A percentile compares a stretch with the other conserved stretches of the same genome.
These are phyloP conservation scores for Brachystomella parvula DNA, from an alignment of 1,140 invertebrate species.

Conservation along the genomic window DNA sequence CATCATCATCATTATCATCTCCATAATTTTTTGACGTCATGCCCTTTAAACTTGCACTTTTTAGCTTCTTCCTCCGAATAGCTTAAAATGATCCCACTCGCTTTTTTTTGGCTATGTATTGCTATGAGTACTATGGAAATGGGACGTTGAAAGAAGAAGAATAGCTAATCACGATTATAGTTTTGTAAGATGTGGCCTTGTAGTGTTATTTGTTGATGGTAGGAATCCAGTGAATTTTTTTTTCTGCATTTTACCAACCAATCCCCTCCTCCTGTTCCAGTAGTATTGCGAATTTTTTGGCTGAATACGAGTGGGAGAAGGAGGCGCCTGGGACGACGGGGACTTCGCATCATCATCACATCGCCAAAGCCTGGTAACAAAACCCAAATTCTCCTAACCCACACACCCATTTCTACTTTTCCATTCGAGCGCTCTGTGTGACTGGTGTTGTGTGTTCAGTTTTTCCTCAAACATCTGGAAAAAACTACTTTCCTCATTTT, in stretches of 20 bases:
- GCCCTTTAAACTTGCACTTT: too few relatives aligned
- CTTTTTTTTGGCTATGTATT: too few relatives aligned
- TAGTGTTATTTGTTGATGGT: too few relatives aligned
- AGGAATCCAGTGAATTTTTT: too few relatives aligned
- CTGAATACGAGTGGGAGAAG: not conserved
- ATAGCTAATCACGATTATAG: too few relatives aligned
- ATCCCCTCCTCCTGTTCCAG: not conserved
- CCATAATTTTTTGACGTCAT: too few relatives aligned
- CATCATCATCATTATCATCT: too few relatives aligned
- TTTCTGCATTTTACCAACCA: not conserved
- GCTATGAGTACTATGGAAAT: too few relatives aligned
- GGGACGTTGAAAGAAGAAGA: too few relatives aligned
- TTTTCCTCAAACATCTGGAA: slow-evolving; percentile 5
- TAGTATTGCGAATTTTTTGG: not conserved
- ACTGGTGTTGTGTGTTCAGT: not conserved
- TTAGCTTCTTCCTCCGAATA: too few relatives aligned
- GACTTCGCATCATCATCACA: not conserved
- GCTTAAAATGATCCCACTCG: too few relatives aligned
- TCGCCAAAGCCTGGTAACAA: not conserved
- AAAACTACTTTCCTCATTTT: not conserved
- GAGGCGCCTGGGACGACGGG: not conserved
- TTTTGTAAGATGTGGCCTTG: too few relatives aligned
- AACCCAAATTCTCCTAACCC: slow-evolving; percentile 1
- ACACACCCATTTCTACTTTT: slow-evolving; percentile 12
- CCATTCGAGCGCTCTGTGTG: not conserved